Evolutionary conservation across 2,888 invertebrate genomes (phyloP), one percentile per base, ranked within the genome.

Genomic region (Scrobipalpa atriplicella): DNA sequence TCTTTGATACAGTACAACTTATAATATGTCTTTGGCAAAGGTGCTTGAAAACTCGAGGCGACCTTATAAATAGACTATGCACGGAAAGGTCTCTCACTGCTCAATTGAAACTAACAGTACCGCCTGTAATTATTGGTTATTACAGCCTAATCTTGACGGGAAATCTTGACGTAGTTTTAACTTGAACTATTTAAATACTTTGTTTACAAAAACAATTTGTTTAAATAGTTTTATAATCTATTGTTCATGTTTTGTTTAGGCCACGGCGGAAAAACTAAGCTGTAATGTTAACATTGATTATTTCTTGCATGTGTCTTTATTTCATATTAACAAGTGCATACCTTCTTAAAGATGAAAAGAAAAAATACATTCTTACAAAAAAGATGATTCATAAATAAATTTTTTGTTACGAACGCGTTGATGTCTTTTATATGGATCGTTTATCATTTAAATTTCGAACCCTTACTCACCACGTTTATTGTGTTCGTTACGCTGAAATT

Each of bases 91-190:
- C 43, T 11, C 5, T 13, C 11, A 43, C 11, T 13, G 13, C 43
- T 11, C 43, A 43, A 43, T 13, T 3, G 43, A 43, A 43, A 11
- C 19, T 21, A 18, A 54, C 19, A 54, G 58, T n/a, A 58, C n/a
- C 13, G 19, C 21, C 13, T 1, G 21, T 36, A 36, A 36, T 58
- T n/a, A n/a, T 8, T 2, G 16, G 36, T 29, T 6, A 58, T 58
- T 58, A n/a, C 7, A 58, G 18, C 18, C 11, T n/a, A 36, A 58
- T 58, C 58, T 21, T 10, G 21, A 21, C 21, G 29, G 10, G 29
- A 36, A 38, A 58, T 58, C 58, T 58, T 58, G 58, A 58, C 58
- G 58, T 58, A 8, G 29, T n/a, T 58, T 13, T 36, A n/a, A 36
- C 29, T 58, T 58, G 58, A 36, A 58, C 58, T 36, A n/a, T n/a